Conservation (phyloP, 37 sponge, comb jelly and placozoan genomes). For the Sycon ciliatum region DNA sequence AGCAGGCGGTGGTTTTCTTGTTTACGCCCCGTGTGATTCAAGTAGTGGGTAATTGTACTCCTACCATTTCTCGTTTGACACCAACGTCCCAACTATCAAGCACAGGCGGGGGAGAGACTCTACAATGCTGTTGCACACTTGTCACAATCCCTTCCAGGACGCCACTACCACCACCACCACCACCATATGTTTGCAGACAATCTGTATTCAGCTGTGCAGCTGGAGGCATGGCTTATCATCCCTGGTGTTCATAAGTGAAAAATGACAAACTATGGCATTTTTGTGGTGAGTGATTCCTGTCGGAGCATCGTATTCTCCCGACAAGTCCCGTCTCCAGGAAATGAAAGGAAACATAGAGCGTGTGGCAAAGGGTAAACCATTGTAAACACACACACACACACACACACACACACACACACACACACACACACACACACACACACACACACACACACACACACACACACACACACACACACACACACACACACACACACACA, state of each 20-base stretch:
- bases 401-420: slow-evolving; percentile 1
- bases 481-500: slow-evolving; percentile 5
- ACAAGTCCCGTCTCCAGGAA: too few species aligned
- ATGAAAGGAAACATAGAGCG: not conserved
- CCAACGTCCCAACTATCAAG: too few species aligned
- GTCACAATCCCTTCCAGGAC: too few species aligned
- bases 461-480: slow-evolving; percentile 5
- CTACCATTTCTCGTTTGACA: too few species aligned
- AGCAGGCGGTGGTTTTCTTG: too few species aligned
- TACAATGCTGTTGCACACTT: too few species aligned
- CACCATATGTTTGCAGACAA: not conserved
- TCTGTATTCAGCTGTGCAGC: not conserved
- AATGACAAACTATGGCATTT: not conserved
- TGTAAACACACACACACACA: not conserved
- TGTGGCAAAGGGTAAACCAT: not conserved
- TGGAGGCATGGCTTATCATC: not conserved
- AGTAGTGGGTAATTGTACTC: too few species aligned
- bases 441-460: not conserved
- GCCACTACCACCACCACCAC: not conserved
- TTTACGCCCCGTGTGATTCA: too few species aligned
- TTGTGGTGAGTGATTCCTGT: not conserved
- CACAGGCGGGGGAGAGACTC: too few species aligned
- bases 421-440: not conserved
- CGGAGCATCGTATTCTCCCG: too few species aligned
- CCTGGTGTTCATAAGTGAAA: not conserved